A percentile compares a stretch with the other conserved stretches of the same genome.
These are phyloP conservation scores for Perithous albicinctus DNA, from an alignment of 2,888 invertebrate genomes.

Conservation along the genomic window DNA sequence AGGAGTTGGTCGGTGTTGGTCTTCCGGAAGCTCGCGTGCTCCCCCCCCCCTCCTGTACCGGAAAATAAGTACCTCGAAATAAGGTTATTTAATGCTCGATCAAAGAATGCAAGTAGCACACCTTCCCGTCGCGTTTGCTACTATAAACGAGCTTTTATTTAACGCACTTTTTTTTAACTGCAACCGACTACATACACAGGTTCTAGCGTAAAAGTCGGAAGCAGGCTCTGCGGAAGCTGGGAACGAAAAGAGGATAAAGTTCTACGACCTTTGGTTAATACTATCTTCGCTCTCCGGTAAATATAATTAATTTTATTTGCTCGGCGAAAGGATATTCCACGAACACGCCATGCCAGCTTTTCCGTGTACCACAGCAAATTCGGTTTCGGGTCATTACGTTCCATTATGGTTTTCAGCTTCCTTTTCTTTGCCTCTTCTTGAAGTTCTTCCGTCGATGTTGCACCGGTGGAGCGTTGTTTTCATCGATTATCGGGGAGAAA, in stretches of 20 bases:
- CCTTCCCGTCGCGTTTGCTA: background rate
- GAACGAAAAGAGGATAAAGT: constrained; percentile 43
- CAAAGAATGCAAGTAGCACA: background rate
- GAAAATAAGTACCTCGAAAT: constrained; percentile 46
- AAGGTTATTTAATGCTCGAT: constrained; percentile 50
- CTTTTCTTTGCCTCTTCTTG: constrained; percentile 21
- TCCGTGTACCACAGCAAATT: constrained; percentile 48
- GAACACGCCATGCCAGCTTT: constrained; percentile 19
- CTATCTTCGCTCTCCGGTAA: constrained; percentile 61
- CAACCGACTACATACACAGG: background rate
- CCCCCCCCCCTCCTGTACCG: no score
- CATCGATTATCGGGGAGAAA: background rate
- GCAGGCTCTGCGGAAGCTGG: background rate
- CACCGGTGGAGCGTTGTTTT: background rate
- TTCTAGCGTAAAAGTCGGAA: background rate
- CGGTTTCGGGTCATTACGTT: constrained; percentile 62
- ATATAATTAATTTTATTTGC: constrained; percentile 67
- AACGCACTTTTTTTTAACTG: background rate
- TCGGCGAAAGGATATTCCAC: constrained; percentile 56
- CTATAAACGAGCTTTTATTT: constrained; percentile 31
- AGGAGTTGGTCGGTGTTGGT: constrained; percentile 26
- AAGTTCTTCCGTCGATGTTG: background rate
- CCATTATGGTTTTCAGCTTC: constrained; percentile 46
- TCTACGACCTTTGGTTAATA: constrained; percentile 60
- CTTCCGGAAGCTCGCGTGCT: constrained; percentile 3